Percentiles rank a stretch among this genome's conserved stretches.
These are phyloP conservation scores for Desmophyllum pertusum DNA, from an alignment of 92 coral and sea anemone species.

Conservation along the genomic window DNA sequence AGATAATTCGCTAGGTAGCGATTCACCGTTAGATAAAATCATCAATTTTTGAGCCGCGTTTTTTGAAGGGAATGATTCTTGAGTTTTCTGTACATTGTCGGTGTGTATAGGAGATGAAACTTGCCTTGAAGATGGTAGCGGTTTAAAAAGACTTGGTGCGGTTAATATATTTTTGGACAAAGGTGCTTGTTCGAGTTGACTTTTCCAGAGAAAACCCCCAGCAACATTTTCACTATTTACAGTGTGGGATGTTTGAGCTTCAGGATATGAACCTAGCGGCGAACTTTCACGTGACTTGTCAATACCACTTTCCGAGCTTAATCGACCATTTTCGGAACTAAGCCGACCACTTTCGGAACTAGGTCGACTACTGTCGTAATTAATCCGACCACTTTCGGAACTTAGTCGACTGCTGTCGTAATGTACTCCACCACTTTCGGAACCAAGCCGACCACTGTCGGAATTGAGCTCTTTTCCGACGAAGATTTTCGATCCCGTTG, in stretches of 20 bases:
- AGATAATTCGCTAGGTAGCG: not conserved
- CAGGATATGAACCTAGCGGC: not conserved
- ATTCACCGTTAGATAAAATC: not conserved
- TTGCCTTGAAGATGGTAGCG: not conserved
- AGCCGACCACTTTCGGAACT: not conserved
- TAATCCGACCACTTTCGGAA: not conserved
- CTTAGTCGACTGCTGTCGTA: not conserved
- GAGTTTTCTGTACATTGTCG: not conserved
- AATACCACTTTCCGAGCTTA: too few relatives aligned
- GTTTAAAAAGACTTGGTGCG: conserved; percentile 12
- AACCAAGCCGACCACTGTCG: not conserved
- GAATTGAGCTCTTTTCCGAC: not conserved
- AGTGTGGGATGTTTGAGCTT: not conserved
- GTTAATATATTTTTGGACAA: not conserved
- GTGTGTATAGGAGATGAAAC: not conserved
- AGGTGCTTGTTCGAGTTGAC: not conserved
- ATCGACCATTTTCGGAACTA: not conserved
- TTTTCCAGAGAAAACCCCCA: not conserved
- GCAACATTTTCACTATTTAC: not conserved
- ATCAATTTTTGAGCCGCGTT: not conserved
- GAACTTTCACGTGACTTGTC: not conserved
- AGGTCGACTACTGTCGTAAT: too few relatives aligned
- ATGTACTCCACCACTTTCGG: not conserved
- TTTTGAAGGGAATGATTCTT: not conserved
- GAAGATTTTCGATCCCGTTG: not conserved